Conservation (phyloP, 2,113 vertebrate species). For the Callionymus lyra region DNA sequence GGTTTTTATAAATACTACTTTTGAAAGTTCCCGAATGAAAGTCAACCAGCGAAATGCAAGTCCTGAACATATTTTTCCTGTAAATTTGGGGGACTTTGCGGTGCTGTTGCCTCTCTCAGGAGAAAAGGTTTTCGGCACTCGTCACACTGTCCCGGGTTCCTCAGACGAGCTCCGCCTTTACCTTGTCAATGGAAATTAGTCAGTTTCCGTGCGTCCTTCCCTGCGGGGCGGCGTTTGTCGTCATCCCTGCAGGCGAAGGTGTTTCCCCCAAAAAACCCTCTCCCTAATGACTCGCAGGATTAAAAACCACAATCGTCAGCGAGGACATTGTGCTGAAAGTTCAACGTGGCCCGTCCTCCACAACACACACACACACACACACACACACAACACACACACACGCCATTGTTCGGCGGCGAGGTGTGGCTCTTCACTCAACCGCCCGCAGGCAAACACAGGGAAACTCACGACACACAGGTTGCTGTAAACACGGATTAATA, state of each 20-base stretch:
- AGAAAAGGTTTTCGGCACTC: too few species aligned
- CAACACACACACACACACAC: too few species aligned
- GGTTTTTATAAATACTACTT: too few species aligned
- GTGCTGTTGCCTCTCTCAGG: too few species aligned
- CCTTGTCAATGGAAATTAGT: conserved; percentile 25
- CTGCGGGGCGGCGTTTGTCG: conserved; percentile 15
- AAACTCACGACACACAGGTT: conserved; percentile 1
- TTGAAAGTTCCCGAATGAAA: too few species aligned
- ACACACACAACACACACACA: too few species aligned
- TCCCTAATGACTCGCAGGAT: conserved; percentile 33
- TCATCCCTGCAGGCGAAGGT: conserved; percentile 26
- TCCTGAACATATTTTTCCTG: too few species aligned
- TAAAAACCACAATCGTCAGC: conserved; percentile 15
- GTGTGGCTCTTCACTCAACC: conserved; percentile 26
- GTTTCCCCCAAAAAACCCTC: conserved; percentile 29
- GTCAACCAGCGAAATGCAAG: too few species aligned
- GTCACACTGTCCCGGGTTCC: too few species aligned
- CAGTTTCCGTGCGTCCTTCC: conserved; percentile 36
- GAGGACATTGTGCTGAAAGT: too few species aligned
- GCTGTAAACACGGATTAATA: conserved; percentile 13
- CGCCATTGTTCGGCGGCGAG: conserved; percentile 16
- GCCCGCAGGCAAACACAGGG: conserved; percentile 25
- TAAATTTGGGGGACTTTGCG: too few species aligned
- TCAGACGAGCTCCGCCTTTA: not conserved
- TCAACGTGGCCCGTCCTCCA: conserved; percentile 20